Evolutionary conservation across 37 sponge, comb jelly and placozoan species (phyloP), one percentile per base, ranked within the genome.

Genomic region (Geodia barretti): DNA sequence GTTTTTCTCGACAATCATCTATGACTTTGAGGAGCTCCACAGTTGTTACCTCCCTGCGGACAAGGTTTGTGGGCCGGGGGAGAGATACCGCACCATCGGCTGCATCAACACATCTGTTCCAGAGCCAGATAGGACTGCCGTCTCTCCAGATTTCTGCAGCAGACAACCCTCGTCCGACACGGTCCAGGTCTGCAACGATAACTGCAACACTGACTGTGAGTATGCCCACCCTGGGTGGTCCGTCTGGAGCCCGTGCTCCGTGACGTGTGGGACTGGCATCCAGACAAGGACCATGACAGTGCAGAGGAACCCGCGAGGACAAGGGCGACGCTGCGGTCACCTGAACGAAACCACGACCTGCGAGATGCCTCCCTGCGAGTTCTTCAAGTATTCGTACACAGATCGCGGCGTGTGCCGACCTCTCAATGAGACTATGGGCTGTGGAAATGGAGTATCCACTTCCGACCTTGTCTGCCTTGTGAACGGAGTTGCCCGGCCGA

Each of bases 51-150:
- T 47, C 14, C 11, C 7, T 14, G 11, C 83, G 8, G 0, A 14
- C 2, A 54, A 4, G 14, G 47, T 37, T 30, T 83, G 83, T 83
- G 83, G 83, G 17, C 72, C 64, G 72, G 83, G 83, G 26, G 26
- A n/a, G 11, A 41, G 66, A 2, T 83, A 74, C 39, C 32, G 74
- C 1, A 19, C 35, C 5, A 29, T 39, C 2, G 33, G 20, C 31
- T 83, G 83, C 40, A 25, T 65, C 34, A 30, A 37, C 5, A 59
- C 37, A 2, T 43, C 25, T 36, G 11, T 4, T 0, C n/a, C n/a
- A n/a, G n/a, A n/a, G n/a, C n/a, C n/a, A n/a, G n/a, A n/a, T n/a
- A n/a, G n/a, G n/a, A n/a, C n/a, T n/a, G 30, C 67, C 23, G 78
- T 78, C 1, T 38, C 31, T 65, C 64, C 62, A 40, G 73, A 73